Base-by-base conservation (phyloP, 2,113 vertebrate species). In the Gallinago jamesoni region DNA sequence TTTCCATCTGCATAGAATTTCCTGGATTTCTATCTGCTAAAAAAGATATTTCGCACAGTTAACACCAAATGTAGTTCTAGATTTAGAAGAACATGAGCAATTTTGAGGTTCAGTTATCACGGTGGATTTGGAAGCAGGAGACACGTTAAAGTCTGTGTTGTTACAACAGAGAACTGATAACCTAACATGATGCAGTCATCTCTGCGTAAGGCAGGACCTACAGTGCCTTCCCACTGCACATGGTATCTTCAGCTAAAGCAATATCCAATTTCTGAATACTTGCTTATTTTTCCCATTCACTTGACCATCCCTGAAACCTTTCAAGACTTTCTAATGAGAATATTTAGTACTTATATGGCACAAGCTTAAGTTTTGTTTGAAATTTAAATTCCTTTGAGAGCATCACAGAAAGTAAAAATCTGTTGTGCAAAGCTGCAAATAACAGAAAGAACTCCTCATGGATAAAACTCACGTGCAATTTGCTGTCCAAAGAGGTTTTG, bases 141-240 rank as follows among this genome's bases (percentile, higher is more conserved):
- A 41, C 23, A 33, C 19, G 1, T 23, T 24, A 50, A 37, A n/a
- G 14, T 37, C n/a, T 7, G 0, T 12, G 27, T 25, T 63, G 24
- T 50, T 52, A 41, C 8, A 67, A 33, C 7, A 62, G 37, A 66
- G 45, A 57, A 20, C 3, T 35, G 35, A 25, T n/a, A 69, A 63
- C 31, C 39, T 8, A 41, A 43, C 24, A 4, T 7, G 14, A 13
- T 27, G 53, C 47, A 41, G 72, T 25, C 28, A 47, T 31, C 47
- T 37, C 45, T 33, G 28, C 30, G 4, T 4, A 22, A 47, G 66
- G 16, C n/a, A 35, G 73, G 21, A 22, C 27, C 57, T n/a, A 10
- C 28, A 20, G 22, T 23, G 45, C 28, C 16, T 48, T 70, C 37
- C 39, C 39, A 39, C 39, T 39, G 39, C 39, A 39, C 39, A 39